Evolutionary conservation across 2,113 vertebrate species (phyloP), one percentile per base, ranked within the genome.

Genomic region (Poeciliopsis retropinna): DNA sequence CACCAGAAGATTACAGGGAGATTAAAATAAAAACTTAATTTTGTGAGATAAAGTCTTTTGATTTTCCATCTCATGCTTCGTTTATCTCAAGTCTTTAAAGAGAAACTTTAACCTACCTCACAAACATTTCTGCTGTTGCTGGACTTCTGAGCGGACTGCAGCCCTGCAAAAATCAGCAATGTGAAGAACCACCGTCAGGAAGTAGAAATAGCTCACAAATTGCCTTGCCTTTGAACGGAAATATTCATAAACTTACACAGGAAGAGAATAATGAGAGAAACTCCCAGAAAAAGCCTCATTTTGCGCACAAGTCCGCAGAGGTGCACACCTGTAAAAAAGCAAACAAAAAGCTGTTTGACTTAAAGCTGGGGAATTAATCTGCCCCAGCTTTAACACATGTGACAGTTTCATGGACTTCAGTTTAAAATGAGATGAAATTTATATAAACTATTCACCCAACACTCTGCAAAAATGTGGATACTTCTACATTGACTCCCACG

Each of bases 161-260:
- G 88, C 92, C 91, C 92, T 92, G 79, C 75, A 70, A 78, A 68
- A 63, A 31, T 3, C 51, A 70, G 25, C 1, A 34, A 60, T 25
- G 31, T 1, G 62, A 27, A 79, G n/a, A 73, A n/a, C 57, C n/a
- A 67, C 31, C 28, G 34, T 41, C 28, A 70, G 25, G 47, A 37
- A 37, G 34, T 11, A 37, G 34, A 37, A 37, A 37, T 37, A 2
- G 34, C 34, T 2, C 11, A 37, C 28, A 79, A 72, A 29, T n/a
- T 85, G 15, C 17, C 74, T 27, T 66, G 19, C 39, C 60, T 81
- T 39, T 10, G n/a, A 64, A 6, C 51, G 54, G 72, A 41, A n/a
- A n/a, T 51, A 34, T 41, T 73, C 66, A 51, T 74, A 57, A 60
- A 89, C 91, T 87, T 81, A 92, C 92, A 93, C 4, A 87, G 80